Evolutionary conservation across 2,797 vertebrate species (phyloP).

Genomic region (Trachops cirrhosus): DNA sequence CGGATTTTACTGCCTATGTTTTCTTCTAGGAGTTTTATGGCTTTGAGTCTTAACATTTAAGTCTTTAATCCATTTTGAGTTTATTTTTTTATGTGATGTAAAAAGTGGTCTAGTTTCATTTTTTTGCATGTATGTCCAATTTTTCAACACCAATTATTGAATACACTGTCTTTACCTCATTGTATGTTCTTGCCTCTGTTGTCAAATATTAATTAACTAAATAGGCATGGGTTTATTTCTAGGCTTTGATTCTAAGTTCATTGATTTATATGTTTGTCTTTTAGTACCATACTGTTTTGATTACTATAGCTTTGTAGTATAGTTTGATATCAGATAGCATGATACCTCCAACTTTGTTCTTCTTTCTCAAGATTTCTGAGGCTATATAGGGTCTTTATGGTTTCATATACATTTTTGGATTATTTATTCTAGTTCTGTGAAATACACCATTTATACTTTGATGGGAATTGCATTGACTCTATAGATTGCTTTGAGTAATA

Average conservation of each 20-base stretch:
- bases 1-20: neutral
- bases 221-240: neutral
- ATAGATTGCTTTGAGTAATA: too few relatives aligned
- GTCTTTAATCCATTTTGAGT: neutral
- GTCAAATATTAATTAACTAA: neutral
- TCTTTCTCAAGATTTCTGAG: too few relatives aligned
- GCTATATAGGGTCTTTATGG: too few relatives aligned
- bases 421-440: neutral
- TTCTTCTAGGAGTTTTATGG: neutral
- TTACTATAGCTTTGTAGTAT: neutral
- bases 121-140: neutral
- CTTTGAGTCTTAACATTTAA: neutral
- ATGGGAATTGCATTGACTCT: too few relatives aligned
- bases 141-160: neutral
- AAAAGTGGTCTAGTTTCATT: neutral
- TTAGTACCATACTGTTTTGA: neutral
- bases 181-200: neutral
- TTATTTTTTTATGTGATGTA: neutral
- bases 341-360: neutral
- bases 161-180: neutral
- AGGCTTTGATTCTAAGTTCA: neutral
- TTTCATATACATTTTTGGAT: too few relatives aligned
- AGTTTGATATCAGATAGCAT: neutral
- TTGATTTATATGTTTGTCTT: neutral
- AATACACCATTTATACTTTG: neutral